Conservation (phyloP, 2,113 vertebrate species). For the Engystomops pustulosus region DNA sequence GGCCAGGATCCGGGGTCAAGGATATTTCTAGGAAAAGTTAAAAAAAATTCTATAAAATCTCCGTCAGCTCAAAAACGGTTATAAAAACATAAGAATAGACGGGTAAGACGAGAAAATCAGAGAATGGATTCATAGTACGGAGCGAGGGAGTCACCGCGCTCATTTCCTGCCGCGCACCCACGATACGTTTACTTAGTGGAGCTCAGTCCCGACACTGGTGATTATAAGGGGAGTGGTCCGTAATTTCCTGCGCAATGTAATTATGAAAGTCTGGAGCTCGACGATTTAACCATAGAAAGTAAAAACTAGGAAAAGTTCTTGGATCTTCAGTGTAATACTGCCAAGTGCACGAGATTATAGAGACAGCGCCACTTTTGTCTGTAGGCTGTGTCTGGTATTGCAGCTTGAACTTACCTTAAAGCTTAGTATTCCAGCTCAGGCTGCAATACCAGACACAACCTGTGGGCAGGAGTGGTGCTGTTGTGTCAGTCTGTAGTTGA, state of each 20-base stretch:
- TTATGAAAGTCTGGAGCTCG: background rate
- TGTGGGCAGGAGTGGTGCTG: too few species aligned
- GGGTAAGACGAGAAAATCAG: background rate
- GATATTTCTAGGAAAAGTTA: too few species aligned
- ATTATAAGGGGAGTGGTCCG: background rate
- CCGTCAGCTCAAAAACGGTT: background rate
- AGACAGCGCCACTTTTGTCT: background rate
- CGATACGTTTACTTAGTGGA: background rate
- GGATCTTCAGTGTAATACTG: background rate
- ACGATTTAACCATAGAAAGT: background rate
- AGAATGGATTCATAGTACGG: too few species aligned
- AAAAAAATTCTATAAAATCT: too few species aligned
- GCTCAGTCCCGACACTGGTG: background rate
- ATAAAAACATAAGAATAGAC: background rate
- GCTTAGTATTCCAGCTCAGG: too few species aligned
- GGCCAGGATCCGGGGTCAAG: too few species aligned
- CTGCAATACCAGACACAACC: too few species aligned
- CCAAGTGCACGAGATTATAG: background rate
- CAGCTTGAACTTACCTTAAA: too few species aligned
- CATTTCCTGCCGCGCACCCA: background rate
- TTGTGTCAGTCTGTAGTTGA: too few species aligned
- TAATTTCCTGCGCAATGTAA: background rate
- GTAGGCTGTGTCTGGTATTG: background rate
- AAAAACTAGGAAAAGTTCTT: background rate
- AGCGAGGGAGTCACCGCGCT: background rate